Evolutionary conservation across 2,888 invertebrate species (phyloP).

Genomic region (Himalopsyche tibetana): DNA sequence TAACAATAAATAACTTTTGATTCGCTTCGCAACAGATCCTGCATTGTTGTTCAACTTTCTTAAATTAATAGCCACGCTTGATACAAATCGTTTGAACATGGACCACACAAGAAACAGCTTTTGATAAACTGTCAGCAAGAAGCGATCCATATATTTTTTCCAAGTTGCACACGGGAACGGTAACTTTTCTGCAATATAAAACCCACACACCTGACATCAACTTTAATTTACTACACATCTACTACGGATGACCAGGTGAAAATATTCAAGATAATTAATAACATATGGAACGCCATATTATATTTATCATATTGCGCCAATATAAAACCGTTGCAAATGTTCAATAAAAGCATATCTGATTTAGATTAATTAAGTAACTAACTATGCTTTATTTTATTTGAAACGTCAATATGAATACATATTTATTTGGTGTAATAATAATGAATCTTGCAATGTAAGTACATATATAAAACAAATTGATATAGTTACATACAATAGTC

Average conservation of each 20-base stretch:
- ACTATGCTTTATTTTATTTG: too few relatives aligned
- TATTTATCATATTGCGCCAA: too few relatives aligned
- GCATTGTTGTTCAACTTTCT: constrained; percentile 38
- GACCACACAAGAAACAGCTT: constrained; percentile 28
- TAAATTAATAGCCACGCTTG: constrained; percentile 19
- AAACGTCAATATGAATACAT: too few relatives aligned
- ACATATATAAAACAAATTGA: too few relatives aligned
- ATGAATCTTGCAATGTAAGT: too few relatives aligned
- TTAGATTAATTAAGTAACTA: too few relatives aligned
- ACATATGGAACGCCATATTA: too few relatives aligned
- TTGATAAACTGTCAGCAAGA: not conserved
- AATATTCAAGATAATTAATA: too few relatives aligned
- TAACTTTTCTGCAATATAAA: not conserved
- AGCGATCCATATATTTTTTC: not conserved
- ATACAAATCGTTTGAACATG: constrained; percentile 26
- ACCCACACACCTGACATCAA: not conserved
- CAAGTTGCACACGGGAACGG: not conserved
- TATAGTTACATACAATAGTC: too few relatives aligned
- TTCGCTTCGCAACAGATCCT: constrained; percentile 37
- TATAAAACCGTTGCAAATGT: too few relatives aligned
- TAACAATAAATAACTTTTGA: constrained; percentile 38
- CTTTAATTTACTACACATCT: not conserved
- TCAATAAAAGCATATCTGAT: too few relatives aligned
- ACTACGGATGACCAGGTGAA: not conserved
- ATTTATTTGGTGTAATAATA: too few relatives aligned